These are phyloP conservation scores for Ascaphus truei DNA, from an alignment of 2,113 vertebrate species.

Conservation along the genomic window DNA sequence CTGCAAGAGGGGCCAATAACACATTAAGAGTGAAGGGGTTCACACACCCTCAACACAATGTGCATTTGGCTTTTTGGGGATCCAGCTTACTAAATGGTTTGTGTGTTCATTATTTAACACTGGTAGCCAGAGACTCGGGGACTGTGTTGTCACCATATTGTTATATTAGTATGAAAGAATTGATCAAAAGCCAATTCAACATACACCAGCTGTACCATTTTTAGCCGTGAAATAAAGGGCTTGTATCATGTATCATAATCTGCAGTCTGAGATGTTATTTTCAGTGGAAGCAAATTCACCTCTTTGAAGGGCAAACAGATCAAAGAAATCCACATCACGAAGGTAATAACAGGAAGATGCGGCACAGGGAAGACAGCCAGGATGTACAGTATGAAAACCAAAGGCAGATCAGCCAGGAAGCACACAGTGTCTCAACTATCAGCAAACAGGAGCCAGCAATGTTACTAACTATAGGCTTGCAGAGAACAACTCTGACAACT, in stretches of 20 bases:
- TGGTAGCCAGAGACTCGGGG: too few species aligned
- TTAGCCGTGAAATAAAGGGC: neutral
- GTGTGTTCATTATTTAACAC: too few species aligned
- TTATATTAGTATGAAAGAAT: too few species aligned
- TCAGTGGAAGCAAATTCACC: neutral
- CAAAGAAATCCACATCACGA: constrained; percentile 10
- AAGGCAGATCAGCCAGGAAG: neutral
- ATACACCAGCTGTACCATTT: too few species aligned
- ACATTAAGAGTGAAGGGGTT: too few species aligned
- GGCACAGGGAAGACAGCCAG: constrained; percentile 16
- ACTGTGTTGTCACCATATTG: too few species aligned
- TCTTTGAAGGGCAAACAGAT: constrained; percentile 18
- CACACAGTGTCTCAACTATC: neutral
- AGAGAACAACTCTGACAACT: neutral
- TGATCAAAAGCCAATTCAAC: too few species aligned
- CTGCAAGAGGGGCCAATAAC: too few species aligned
- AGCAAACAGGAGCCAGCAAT: neutral
- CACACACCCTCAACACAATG: too few species aligned
- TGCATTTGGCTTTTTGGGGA: too few species aligned
- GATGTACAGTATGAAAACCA: neutral
- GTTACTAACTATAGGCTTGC: neutral
- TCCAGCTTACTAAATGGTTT: too few species aligned
- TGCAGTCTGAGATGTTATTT: constrained; percentile 9
- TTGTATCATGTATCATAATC: constrained; percentile 4
- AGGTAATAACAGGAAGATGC: constrained; percentile 17